Conservation (phyloP, 2,797 vertebrate species). For the Hipposideros larvatus region DNA sequence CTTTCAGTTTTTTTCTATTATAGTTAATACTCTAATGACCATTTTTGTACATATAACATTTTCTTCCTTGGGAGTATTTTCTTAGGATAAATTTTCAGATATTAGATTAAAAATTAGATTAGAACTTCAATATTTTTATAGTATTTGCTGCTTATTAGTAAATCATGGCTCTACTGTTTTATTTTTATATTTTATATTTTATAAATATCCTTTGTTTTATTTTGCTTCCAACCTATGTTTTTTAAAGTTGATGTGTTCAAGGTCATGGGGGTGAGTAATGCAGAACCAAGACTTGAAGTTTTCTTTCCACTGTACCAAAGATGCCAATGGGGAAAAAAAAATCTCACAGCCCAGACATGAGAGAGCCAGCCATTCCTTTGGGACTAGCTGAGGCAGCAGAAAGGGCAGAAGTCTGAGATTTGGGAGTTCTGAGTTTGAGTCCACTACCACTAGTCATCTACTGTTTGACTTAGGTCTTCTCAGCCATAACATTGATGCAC, state of each 20-base stretch:
- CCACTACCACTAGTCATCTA: background rate
- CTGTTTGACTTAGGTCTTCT: constrained; percentile 22
- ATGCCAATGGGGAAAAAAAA: background rate
- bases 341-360: background rate
- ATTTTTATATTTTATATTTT: constrained; percentile 50
- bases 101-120: constrained; percentile 33
- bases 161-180: background rate
- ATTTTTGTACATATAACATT: constrained; percentile 11
- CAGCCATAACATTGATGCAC: background rate
- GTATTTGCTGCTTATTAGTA: constrained; percentile 38
- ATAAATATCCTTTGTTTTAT: background rate
- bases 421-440: background rate
- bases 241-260: background rate
- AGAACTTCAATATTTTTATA: constrained; percentile 48
- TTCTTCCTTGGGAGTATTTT: background rate
- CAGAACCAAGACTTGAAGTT: background rate
- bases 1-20: background rate
- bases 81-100: constrained; percentile 31
- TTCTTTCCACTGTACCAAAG: background rate
- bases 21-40: background rate
- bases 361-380: background rate
- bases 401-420: background rate
- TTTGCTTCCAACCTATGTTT: background rate
- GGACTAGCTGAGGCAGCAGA: background rate
- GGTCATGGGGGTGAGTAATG: background rate